Evolutionary conservation across 2,797 vertebrate species (phyloP).

Genomic region (Acrossocheilus wenchowensis): DNA sequence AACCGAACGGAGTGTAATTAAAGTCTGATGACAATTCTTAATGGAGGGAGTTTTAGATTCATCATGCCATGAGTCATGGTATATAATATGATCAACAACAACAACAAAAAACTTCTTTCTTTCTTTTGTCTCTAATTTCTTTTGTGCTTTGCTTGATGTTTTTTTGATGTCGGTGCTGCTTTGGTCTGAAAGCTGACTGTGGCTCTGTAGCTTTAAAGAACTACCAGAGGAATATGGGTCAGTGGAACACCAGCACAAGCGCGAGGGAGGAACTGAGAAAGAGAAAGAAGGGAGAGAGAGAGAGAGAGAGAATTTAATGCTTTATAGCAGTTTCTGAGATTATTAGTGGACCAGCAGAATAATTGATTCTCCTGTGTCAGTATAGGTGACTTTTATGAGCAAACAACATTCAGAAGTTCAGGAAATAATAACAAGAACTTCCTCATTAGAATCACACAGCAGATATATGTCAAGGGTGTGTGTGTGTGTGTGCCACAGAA

Average conservation of each 20-base stretch:
- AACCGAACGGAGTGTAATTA: background rate
- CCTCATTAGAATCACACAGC: background rate
- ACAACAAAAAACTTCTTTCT: background rate
- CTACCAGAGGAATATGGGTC: constrained; percentile 48
- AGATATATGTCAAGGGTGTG: background rate
- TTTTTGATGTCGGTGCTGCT: background rate
- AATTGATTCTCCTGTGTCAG: background rate
- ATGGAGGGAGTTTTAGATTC: background rate
- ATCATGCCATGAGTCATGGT: background rate
- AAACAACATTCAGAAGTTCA: constrained; percentile 13
- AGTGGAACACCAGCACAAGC: constrained; percentile 43
- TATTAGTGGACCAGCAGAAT: constrained; percentile 1
- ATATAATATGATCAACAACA: background rate
- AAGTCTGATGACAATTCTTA: constrained; percentile 13
- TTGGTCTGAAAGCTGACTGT: background rate
- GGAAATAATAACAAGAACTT: constrained; percentile 28
- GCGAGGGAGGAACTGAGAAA: constrained; percentile 30
- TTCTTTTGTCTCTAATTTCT: background rate
- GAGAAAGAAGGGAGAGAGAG: background rate
- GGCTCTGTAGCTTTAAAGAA: constrained; percentile 35
- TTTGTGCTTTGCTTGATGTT: background rate
- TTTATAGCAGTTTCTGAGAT: background rate
- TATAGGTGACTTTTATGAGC: constrained; percentile 1
- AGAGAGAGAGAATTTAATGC: constrained; percentile 19
- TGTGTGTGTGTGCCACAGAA: background rate